Conservation (phyloP, 2,113 vertebrate species). For the Cyphomyrus discorhynchus region DNA sequence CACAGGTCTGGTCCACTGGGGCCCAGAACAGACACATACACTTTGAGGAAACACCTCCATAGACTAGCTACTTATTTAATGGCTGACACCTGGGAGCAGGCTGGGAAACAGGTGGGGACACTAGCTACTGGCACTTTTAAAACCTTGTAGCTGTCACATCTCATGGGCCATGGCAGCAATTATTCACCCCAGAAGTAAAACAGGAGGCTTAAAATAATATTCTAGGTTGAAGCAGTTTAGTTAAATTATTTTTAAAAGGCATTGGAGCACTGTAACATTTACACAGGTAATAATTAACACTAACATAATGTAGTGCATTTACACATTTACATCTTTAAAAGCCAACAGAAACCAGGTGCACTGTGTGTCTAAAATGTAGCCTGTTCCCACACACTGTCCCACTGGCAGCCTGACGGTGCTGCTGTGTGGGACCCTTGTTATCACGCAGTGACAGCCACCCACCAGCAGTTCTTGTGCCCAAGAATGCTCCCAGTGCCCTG, state of each 20-base stretch:
- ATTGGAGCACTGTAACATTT: not conserved
- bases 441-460: slow-evolving; percentile 3
- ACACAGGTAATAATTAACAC: not conserved
- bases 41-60: not conserved
- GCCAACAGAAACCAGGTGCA: not conserved
- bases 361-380: not conserved
- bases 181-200: not conserved
- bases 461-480: slow-evolving; percentile 19
- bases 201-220: not conserved
- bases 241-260: not conserved
- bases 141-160: slow-evolving; percentile 7
- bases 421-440: slow-evolving; percentile 21
- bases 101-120: slow-evolving; percentile 36
- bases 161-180: not conserved
- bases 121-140: slow-evolving; percentile 9
- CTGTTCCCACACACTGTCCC: not conserved
- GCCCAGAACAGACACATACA: slow-evolving; percentile 13
- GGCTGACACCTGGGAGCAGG: slow-evolving; percentile 35
- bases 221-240: not conserved
- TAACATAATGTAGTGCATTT: not conserved
- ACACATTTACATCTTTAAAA: not conserved
- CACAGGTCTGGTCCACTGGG: slow-evolving; percentile 21
- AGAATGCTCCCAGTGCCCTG: slow-evolving; percentile 14
- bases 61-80: slow-evolving; percentile 38
- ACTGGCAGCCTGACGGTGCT: not conserved